Percentiles rank a stretch among this genome's conserved stretches.
Evolutionary conservation across 2,888 invertebrate species (phyloP).

Genomic region (Diarsia brunnea): DNA sequence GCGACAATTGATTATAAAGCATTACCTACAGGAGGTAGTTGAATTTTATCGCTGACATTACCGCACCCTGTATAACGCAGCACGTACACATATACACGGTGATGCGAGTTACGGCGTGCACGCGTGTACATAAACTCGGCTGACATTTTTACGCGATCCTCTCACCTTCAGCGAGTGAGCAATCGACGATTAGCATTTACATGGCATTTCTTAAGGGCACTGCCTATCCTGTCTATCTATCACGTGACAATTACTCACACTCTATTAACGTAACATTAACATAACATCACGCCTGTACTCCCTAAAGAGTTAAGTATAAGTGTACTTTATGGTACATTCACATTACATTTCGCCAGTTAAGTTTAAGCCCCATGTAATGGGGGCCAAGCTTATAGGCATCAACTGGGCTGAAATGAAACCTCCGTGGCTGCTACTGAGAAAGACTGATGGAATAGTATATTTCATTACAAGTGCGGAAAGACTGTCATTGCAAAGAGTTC

Average conservation of each 20-base stretch:
- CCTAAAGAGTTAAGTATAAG: not conserved
- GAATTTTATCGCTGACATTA: slow-evolving; percentile 52
- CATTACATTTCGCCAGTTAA: not conserved
- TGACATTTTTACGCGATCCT: slow-evolving; percentile 77
- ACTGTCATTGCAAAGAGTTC: too few species aligned
- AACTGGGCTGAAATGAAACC: not conserved
- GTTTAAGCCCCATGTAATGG: not conserved
- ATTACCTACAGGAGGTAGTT: slow-evolving; percentile 40
- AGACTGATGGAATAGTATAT: too few species aligned
- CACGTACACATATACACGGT: slow-evolving; percentile 24
- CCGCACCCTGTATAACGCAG: slow-evolving; percentile 11
- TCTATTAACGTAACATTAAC: not conserved
- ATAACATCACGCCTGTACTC: not conserved
- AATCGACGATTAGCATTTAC: slow-evolving; percentile 87
- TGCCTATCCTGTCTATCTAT: slow-evolving; percentile 53
- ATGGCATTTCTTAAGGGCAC: slow-evolving; percentile 84
- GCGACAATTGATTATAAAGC: slow-evolving; percentile 29
- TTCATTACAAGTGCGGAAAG: too few species aligned
- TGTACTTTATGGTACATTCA: not conserved
- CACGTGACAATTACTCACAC: slow-evolving; percentile 43
- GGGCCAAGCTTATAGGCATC: not conserved
- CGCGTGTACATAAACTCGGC: slow-evolving; percentile 47
- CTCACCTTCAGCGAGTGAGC: slow-evolving; percentile 78
- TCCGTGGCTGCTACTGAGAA: not conserved
- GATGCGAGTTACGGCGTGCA: slow-evolving; percentile 32